Conservation (phyloP, 2,888 invertebrate species). For the Philereme vetulata region DNA sequence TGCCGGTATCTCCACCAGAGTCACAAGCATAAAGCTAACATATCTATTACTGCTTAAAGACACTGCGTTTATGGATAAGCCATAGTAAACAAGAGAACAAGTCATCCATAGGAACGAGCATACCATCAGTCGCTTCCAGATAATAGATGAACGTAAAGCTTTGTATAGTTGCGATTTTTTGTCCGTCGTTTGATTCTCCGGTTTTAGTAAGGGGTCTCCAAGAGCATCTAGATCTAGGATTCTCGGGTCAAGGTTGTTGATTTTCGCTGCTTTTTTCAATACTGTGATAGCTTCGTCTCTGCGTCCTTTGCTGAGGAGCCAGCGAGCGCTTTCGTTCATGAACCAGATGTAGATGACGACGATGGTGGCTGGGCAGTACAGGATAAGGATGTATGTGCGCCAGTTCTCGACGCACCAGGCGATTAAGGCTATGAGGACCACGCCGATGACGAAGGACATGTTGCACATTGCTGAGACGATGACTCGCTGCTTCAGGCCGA, state of each 20-base stretch:
- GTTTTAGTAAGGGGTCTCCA: conserved; percentile 68
- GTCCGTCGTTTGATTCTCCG: conserved; percentile 59
- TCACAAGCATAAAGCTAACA: conserved; percentile 88
- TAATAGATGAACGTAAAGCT: conserved; percentile 81
- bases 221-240: conserved; percentile 73
- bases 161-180: conserved; percentile 73
- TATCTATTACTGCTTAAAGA: conserved; percentile 89
- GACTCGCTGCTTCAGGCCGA: conserved; percentile 89
- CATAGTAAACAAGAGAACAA: conserved; percentile 91
- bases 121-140: conserved; percentile 84
- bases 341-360: conserved; percentile 88
- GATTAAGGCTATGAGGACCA: conserved; percentile 87
- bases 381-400: conserved; percentile 86
- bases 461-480: conserved; percentile 89
- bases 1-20: conserved; percentile 88
- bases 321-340: conserved; percentile 90
- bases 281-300: conserved; percentile 86
- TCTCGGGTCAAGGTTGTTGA: conserved; percentile 83
- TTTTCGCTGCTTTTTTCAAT: conserved; percentile 85
- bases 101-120: conserved; percentile 92
- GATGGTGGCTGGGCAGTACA: conserved; percentile 88
- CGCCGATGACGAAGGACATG: conserved; percentile 90
- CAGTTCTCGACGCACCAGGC: conserved; percentile 90
- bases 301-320: conserved; percentile 89
- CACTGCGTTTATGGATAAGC: conserved; percentile 90